phyloP scores from a whole-genome alignment of 2,888 invertebrate genomes.

The Spatulosminthurus flaviceps region DNA sequence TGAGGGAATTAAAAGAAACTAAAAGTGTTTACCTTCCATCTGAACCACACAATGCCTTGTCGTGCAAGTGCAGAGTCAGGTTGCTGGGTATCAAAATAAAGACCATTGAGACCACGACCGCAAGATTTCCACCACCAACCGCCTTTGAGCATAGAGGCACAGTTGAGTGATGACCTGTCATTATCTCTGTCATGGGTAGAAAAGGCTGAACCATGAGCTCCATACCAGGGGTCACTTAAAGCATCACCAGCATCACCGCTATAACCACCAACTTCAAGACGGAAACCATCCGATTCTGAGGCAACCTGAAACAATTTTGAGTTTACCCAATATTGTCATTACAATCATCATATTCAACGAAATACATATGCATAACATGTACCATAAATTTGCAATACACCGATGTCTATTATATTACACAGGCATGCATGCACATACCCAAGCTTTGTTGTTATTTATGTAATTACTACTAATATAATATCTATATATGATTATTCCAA shows the following conservation, averaged over 20 bases:
- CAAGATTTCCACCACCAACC: slow-evolving; percentile 98
- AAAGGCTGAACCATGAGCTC: slow-evolving; percentile 91
- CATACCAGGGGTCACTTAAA: slow-evolving; percentile 92
- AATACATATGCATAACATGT: no score
- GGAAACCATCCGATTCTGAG: slow-evolving; percentile 90
- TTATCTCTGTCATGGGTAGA: slow-evolving; percentile 93
- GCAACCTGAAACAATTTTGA: slow-evolving; percentile 75
- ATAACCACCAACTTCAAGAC: slow-evolving; percentile 89
- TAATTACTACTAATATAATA: no score
- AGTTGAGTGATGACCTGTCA: slow-evolving; percentile 88
- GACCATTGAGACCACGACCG: slow-evolving; percentile 86
- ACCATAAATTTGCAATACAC: no score
- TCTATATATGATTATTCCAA: no score
- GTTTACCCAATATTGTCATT: background rate
- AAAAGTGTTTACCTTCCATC: slow-evolving; percentile 74
- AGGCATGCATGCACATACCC: no score
- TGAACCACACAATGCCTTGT: slow-evolving; percentile 90
- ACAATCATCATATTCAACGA: no score
- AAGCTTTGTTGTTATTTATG: no score
- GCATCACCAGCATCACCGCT: slow-evolving; percentile 92
- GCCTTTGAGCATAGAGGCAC: slow-evolving; percentile 91
- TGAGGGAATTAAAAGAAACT: background rate
- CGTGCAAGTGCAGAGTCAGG: slow-evolving; percentile 63
- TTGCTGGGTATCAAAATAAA: slow-evolving; percentile 79
- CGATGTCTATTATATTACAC: no score